Conservation (phyloP, 2,797 vertebrate genomes). For the Nyctibius grandis region DNA sequence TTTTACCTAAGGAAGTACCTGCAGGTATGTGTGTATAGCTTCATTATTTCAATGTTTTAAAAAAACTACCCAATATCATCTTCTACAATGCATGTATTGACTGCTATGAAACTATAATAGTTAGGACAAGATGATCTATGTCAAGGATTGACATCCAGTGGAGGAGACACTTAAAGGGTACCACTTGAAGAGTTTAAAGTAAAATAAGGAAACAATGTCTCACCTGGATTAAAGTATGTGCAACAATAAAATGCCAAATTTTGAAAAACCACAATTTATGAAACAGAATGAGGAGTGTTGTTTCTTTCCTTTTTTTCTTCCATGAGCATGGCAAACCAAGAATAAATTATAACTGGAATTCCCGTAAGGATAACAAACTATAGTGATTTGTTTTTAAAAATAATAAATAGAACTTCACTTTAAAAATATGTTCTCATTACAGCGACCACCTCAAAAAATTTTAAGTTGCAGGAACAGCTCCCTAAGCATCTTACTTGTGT, state of each 20-base stretch:
- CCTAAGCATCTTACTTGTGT: not conserved
- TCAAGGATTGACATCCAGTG: not conserved
- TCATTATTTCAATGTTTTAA: not conserved
- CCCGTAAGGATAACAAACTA: not conserved
- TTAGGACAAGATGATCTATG: not conserved
- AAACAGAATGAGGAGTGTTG: not conserved
- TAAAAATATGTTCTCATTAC: not conserved
- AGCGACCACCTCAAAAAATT: not conserved
- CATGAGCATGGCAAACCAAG: not conserved
- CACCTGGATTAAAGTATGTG: not conserved
- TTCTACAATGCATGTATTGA: not conserved
- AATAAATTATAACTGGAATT: not conserved
- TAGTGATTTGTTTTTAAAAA: not conserved
- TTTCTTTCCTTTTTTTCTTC: not conserved
- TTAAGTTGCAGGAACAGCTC: not conserved
- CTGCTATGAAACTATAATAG: not conserved
- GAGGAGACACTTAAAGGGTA: not conserved
- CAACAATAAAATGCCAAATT: not conserved
- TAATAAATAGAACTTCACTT: not conserved
- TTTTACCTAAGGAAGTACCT: not conserved
- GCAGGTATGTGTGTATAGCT: not conserved
- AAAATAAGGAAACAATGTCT: not conserved
- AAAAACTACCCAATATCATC: not conserved
- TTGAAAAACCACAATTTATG: not conserved
- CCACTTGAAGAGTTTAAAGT: not conserved